Percentiles rank a stretch among this genome's conserved stretches.
phyloP scores from a whole-genome alignment of 2,797 vertebrate genomes.

The Kryptopterus vitreolus region DNA sequence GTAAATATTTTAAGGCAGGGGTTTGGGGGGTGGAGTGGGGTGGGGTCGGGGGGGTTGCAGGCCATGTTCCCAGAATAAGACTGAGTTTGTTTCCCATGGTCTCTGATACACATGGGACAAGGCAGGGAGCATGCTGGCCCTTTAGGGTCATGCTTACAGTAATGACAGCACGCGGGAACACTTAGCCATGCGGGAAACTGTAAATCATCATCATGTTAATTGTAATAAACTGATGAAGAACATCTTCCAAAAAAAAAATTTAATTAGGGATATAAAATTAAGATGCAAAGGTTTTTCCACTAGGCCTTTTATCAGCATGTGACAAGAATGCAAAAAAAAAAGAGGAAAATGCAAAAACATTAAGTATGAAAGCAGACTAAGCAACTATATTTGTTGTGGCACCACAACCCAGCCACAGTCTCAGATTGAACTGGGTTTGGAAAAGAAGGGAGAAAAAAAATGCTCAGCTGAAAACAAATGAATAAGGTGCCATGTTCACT shows the following conservation, averaged over 20 bases:
- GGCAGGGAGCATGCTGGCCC: constrained; percentile 46
- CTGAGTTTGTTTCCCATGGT: constrained; percentile 77
- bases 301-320: not conserved
- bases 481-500: constrained; percentile 60
- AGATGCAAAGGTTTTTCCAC: not conserved
- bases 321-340: not conserved
- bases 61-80: constrained; percentile 75
- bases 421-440: not conserved
- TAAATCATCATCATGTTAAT: constrained; percentile 12
- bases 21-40: too few relatives aligned
- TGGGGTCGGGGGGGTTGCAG: constrained; percentile 59
- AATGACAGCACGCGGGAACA: constrained; percentile 22
- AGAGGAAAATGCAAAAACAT: not conserved
- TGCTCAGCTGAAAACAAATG: constrained; percentile 60
- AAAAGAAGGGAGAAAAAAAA: constrained; percentile 52
- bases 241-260: too few relatives aligned
- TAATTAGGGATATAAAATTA: not conserved
- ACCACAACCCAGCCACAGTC: not conserved
- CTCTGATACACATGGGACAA: constrained; percentile 64
- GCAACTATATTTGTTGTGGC: not conserved
- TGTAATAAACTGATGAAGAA: not conserved
- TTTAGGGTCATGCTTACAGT: constrained; percentile 44
- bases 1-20: constrained; percentile 15
- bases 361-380: not conserved
- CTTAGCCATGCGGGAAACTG: constrained; percentile 19